A percentile compares a stretch with the other conserved stretches of the same genome.
Evolutionary conservation across 2,888 invertebrate species (phyloP).

Genomic region (Phania funesta): DNA sequence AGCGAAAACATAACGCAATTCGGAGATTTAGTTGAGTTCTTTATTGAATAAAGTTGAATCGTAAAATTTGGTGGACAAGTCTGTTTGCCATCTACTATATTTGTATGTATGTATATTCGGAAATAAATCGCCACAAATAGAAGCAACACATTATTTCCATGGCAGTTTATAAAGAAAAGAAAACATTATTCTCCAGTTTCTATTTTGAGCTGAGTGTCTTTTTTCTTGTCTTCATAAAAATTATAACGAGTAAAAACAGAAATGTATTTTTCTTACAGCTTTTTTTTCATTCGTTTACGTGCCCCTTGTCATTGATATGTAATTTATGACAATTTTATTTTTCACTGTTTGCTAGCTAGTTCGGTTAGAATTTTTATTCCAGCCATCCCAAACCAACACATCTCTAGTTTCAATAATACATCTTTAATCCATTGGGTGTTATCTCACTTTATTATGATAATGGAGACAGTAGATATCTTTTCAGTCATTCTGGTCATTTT

Average conservation of each 20-base stretch:
- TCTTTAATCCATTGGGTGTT: slow-evolving; percentile 66
- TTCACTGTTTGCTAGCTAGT: not conserved
- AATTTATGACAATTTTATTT: slow-evolving; percentile 59
- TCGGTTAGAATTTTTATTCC: not conserved
- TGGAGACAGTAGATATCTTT: slow-evolving; percentile 43
- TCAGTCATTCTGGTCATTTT: slow-evolving; percentile 41
- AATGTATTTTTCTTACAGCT: not conserved
- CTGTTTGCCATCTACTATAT: not conserved
- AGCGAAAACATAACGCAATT: no score
- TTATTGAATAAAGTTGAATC: not conserved
- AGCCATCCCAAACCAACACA: not conserved
- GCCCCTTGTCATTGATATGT: slow-evolving; percentile 53
- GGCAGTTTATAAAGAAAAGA: slow-evolving; percentile 29
- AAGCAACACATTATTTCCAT: slow-evolving; percentile 56
- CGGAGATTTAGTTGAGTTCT: no score
- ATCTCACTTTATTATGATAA: slow-evolving; percentile 67
- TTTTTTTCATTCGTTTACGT: not conserved
- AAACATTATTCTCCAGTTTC: slow-evolving; percentile 12
- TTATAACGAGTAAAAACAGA: not conserved
- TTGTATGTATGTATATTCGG: not conserved
- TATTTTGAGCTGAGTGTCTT: not conserved
- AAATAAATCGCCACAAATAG: slow-evolving; percentile 15
- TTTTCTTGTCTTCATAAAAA: slow-evolving; percentile 19
- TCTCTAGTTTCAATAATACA: slow-evolving; percentile 55
- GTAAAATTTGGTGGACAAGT: not conserved